These are phyloP conservation scores for Hephaestus fuliginosus DNA, from an alignment of 2,797 vertebrate genomes.

Conservation along the genomic window DNA sequence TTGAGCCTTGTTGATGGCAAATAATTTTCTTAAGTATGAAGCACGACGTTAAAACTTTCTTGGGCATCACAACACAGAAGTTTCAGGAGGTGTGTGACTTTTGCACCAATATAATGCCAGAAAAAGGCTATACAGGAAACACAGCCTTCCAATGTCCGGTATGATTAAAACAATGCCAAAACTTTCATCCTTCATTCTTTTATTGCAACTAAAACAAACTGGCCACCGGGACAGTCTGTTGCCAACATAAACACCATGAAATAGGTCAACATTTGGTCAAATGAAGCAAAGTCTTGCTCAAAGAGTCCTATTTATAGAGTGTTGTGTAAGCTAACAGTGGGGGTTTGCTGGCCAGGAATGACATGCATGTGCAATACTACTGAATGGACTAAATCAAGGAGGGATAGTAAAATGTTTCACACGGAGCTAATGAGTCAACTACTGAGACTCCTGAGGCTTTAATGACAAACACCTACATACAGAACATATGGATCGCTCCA, in stretches of 20 bases:
- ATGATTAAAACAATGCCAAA: slow-evolving; percentile 45
- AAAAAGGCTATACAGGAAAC: slow-evolving; percentile 18
- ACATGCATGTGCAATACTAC: not conserved
- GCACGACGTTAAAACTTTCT: slow-evolving; percentile 32
- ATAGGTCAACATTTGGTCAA: slow-evolving; percentile 66
- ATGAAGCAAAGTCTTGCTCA: slow-evolving; percentile 51
- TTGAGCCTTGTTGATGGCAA: not conserved
- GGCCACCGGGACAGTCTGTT: slow-evolving; percentile 11
- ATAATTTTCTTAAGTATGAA: not conserved
- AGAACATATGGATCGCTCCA: slow-evolving; percentile 10
- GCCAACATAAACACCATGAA: slow-evolving; percentile 62
- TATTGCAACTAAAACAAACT: slow-evolving; percentile 41
- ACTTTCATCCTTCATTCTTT: slow-evolving; percentile 53
- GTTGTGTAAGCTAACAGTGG: slow-evolving; percentile 47
- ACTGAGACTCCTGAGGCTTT: not conserved
- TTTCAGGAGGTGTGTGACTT: slow-evolving; percentile 25
- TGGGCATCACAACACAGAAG: slow-evolving; percentile 1
- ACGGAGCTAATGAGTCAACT: slow-evolving; percentile 7
- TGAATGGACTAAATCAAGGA: slow-evolving; percentile 17
- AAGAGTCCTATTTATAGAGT: slow-evolving; percentile 63
- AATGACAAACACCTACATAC: not conserved
- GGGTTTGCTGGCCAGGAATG: slow-evolving; percentile 32
- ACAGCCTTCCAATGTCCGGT: not conserved
- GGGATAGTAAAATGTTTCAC: slow-evolving; percentile 30
- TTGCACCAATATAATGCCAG: slow-evolving; percentile 30